Base-by-base conservation (phyloP, 2,797 vertebrate genomes). In the Salmo trutta region DNA sequence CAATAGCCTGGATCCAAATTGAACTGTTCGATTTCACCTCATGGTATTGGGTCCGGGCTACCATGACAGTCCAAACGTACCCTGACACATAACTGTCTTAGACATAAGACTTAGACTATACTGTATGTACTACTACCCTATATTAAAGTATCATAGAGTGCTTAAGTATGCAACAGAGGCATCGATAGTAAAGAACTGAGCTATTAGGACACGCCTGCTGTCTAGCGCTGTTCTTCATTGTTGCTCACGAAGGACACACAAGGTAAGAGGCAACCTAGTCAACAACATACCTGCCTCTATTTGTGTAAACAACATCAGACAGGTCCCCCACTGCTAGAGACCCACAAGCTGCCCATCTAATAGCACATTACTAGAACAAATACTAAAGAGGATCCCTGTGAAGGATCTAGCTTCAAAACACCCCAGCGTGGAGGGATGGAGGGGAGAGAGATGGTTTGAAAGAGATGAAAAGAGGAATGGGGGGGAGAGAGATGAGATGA, bases 281-380 rank as follows among this genome's bases (percentile, higher is more conserved):
- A 65, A 79, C 73, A 62, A 77, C 73, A 64, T 74, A 82, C 85
- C 74, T 79, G 62, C 41, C 41, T 76, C 68, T 41, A 62, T 77
- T 81, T 79, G 75, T 62, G 80, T 82, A 85, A 88, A 83, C 83
- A 86, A 86, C 83, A 84, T 83, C 79, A 84, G 82, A 75, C 77
- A 78, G 66, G 72, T 72, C 77, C 59, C 81, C 84, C 52, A 75
- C 77, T 78, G 81, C 68, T 76, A 66, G 62, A 36, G 56, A 53
- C 51, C 74, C 82, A 81, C 78, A 79, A 71, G 78, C 76, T 71
- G 75, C 52, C 78, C 79, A 52, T 78, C 73, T 75, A 19, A 76
- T 33, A 59, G 68, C 33, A 70, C 36, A 65, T 36, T 33, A 41
- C 62, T n/a, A 27, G 53, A 36, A 74, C 41, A 47, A 47, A 47